These are phyloP conservation scores for Tachuris rubrigastra DNA, from an alignment of 2,113 vertebrate species.

Conservation along the genomic window DNA sequence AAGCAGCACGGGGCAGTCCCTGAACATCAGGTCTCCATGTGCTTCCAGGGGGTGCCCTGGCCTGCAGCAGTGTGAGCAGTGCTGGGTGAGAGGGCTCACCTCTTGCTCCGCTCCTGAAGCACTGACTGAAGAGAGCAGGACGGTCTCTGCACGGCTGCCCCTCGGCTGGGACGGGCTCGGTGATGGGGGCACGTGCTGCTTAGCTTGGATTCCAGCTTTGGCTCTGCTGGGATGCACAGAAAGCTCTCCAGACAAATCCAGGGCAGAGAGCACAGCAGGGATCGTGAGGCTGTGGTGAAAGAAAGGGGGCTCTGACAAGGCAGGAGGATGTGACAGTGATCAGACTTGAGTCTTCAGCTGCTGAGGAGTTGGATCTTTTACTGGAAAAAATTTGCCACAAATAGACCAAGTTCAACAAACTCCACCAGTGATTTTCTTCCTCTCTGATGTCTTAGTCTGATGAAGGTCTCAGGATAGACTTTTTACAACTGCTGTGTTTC, in stretches of 20 bases:
- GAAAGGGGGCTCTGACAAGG: not conserved
- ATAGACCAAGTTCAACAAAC: not conserved
- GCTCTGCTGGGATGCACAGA: not conserved
- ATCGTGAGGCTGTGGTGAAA: not conserved
- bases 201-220: not conserved
- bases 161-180: not conserved
- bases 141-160: not conserved
- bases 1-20: not conserved
- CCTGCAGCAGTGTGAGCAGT: not conserved
- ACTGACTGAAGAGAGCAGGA: no score
- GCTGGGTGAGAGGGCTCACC: not conserved
- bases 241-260: not conserved
- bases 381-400: not conserved
- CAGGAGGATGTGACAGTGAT: not conserved
- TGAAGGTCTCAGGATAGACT: not conserved
- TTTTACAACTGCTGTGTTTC: not conserved
- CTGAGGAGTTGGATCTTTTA: not conserved
- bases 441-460: not conserved
- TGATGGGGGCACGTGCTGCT: not conserved
- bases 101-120: not conserved
- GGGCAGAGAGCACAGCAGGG: not conserved
- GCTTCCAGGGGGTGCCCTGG: not conserved
- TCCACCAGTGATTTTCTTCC: not conserved
- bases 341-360: not conserved
- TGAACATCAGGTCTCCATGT: accelerated